Conservation (phyloP, 2,113 vertebrate genomes). For the human (Homo sapiens) region DNA sequence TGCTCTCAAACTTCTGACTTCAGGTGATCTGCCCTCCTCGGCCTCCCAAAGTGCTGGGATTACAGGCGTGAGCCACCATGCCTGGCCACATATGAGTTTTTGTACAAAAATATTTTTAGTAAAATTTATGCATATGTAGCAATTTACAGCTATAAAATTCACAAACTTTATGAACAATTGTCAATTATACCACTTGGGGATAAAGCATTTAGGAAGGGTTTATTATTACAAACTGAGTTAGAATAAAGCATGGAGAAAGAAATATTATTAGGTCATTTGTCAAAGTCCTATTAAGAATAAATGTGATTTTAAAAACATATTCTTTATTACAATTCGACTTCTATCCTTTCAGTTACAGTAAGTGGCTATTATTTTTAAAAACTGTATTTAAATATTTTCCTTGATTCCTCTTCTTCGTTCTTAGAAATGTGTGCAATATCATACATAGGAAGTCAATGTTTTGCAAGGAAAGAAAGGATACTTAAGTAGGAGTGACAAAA, state of each 20-base stretch:
- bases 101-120: not conserved
- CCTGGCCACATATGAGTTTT: no score
- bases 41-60: no score
- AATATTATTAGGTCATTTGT: conserved; percentile 30
- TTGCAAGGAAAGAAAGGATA: not conserved
- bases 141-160: not conserved
- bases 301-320: not conserved
- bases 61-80: no score
- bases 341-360: not conserved
- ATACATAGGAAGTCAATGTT: not conserved
- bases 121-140: not conserved
- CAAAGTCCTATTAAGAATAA: not conserved
- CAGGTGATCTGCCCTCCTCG: no score
- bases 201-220: not conserved
- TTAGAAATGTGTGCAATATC: not conserved
- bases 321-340: not conserved
- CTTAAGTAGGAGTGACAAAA: not conserved
- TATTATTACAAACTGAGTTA: conserved; percentile 1
- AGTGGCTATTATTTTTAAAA: not conserved
- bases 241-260: not conserved
- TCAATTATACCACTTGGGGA: not conserved
- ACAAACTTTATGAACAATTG: not conserved
- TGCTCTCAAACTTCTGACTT: no score
- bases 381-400: not conserved
- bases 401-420: not conserved